These are phyloP conservation scores for Mustelus asterias DNA, from an alignment of 2,113 vertebrate species.

Conservation along the genomic window DNA sequence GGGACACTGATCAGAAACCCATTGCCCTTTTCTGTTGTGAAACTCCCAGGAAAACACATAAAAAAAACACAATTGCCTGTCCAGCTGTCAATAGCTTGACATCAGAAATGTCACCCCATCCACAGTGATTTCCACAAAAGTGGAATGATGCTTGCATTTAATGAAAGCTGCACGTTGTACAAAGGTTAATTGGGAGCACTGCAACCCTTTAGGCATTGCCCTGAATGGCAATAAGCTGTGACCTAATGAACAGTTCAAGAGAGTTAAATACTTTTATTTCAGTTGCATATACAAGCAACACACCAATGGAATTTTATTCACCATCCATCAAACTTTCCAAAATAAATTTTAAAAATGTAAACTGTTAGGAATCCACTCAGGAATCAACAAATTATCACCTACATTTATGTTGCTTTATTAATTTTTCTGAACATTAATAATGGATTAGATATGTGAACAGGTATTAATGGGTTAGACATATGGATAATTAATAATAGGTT, in stretches of 20 bases:
- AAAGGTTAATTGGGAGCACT: neutral
- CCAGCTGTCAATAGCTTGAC: constrained; percentile 18
- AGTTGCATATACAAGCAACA: neutral
- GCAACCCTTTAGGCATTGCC: neutral
- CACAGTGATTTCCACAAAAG: neutral
- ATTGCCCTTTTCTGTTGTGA: constrained; percentile 30
- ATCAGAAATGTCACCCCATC: neutral
- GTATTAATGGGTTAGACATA: neutral
- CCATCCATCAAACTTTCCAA: neutral
- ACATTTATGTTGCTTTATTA: neutral
- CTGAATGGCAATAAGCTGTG: constrained; percentile 11
- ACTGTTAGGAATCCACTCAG: neutral
- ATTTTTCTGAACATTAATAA: neutral
- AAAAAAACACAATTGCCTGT: neutral
- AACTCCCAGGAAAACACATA: neutral
- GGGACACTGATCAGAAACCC: neutral
- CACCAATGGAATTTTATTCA: neutral
- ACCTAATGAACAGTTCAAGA: neutral
- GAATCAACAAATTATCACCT: neutral
- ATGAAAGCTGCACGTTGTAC: neutral
- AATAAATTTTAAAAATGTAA: neutral
- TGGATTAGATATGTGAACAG: too few species aligned
- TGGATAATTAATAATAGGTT: neutral
- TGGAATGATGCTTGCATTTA: neutral
- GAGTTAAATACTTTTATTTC: neutral